Evolutionary conservation across 1,140 invertebrate genomes (phyloP), one percentile per base, ranked within the genome.

Genomic region (Alviniconcha marisindica): DNA sequence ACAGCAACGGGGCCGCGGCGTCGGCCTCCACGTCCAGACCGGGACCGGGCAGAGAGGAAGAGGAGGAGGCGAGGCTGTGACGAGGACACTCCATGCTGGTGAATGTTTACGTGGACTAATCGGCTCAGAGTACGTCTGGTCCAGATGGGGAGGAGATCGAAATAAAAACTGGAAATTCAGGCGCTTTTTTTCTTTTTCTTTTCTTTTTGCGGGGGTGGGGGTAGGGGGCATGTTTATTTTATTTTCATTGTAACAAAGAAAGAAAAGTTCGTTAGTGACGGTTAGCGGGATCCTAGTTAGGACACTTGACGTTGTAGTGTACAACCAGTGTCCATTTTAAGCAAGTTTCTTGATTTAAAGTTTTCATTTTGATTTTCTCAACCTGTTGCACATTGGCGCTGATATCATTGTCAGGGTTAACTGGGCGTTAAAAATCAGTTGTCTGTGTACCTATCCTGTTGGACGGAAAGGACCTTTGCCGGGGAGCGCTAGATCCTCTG

Each of bases 61-160:
- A 51, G 40, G 38, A 42, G 40, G 73, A n/a, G 73, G 73, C 28
- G 40, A 51, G 73, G 40, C 44, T 76, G 42, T 48, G 73, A 74
- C n/a, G n/a, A n/a, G n/a, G n/a, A 31, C n/a, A 15, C 42, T 31
- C 21, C 3, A 33, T 44, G 10, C 7, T 71, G 2, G 31, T 12
- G 36, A 14, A 15, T 71, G 60, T 28, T n/a, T n/a, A 7, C n/a
- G 60, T 28, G n/a, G n/a, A 21, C 10, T 66, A 7, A 12, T 66
- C n/a, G 7, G 5, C 60, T n/a, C 28, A 7, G 7, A 28, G 7
- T 66, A 66, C 28, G 60, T 7, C 7, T 66, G 60, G 7, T 66
- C 7, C n/a, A n/a, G n/a, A n/a, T n/a, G n/a, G n/a, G n/a, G n/a
- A n/a, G n/a, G n/a, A n/a, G n/a, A n/a, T n/a, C n/a, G n/a, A n/a